Percentiles rank a stretch among this genome's conserved stretches.
phyloP scores from a whole-genome alignment of 1,140 invertebrate genomes.

The Chymomyza costata region DNA sequence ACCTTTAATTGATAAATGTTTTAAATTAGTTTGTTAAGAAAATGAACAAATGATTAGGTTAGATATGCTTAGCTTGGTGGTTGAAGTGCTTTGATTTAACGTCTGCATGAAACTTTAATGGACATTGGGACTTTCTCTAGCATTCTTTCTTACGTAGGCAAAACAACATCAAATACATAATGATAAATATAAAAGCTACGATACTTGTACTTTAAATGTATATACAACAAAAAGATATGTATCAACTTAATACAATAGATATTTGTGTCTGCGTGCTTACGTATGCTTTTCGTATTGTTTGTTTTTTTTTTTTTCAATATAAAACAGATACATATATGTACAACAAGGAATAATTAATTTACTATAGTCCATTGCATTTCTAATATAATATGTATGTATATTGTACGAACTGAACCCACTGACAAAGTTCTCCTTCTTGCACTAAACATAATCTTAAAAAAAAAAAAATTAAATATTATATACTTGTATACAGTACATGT shows the following conservation, averaged over 20 bases:
- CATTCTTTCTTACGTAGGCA: no score
- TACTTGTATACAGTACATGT: slow-evolving; percentile 20
- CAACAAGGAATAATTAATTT: no score
- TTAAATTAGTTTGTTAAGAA: slow-evolving; percentile 30
- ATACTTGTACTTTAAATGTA: slow-evolving; percentile 46
- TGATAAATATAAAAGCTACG: slow-evolving; percentile 17
- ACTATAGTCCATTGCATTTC: slow-evolving; percentile 40
- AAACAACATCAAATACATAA: slow-evolving; percentile 13
- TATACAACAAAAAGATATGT: no score
- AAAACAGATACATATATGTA: slow-evolving; percentile 24
- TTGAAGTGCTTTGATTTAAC: no score
- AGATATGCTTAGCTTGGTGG: no score
- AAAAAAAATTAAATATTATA: slow-evolving; percentile 21
- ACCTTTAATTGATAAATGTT: no score
- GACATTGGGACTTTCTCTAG: no score
- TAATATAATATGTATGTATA: slow-evolving; percentile 29
- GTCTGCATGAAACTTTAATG: no score
- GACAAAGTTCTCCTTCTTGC: slow-evolving; percentile 68
- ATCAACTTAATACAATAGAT: no score
- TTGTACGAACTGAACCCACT: slow-evolving; percentile 70
- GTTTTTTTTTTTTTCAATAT: slow-evolving; percentile 27
- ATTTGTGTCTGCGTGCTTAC: slow-evolving; percentile 28
- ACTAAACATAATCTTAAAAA: slow-evolving; percentile 40
- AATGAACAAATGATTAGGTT: slow-evolving; percentile 5
- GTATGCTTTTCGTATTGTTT: slow-evolving; percentile 35